Base-by-base conservation (phyloP, 2,888 invertebrate species). In the Hyppa rectilinea region DNA sequence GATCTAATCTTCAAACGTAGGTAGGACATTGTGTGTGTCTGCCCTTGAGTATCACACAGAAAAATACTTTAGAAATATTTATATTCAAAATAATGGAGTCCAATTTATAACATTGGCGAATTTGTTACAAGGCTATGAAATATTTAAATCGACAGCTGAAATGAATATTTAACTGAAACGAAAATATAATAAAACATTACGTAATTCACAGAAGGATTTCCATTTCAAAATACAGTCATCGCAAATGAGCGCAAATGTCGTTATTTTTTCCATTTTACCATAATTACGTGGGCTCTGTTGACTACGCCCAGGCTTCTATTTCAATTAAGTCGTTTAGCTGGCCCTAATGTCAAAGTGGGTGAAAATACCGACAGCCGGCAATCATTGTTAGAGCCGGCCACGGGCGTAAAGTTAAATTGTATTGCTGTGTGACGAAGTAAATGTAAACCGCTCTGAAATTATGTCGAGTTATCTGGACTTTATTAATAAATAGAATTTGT, bases 381-480 rank as follows among this genome's bases (percentile, higher is more conserved):
- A 82, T 87, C 83, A 88, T 87, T 87, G 82, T 78, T 71, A 84
- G 66, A 73, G 71, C 73, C 66, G 69, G 79, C 72, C 65, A 58
- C 78, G 74, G 69, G 71, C 82, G 78, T 88, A 84, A 86, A 89
- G 85, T 88, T 82, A 87, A 83, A 85, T 87, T 87, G 87, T 85
- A 88, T 85, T 83, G 81, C 84, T 74, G 77, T 80, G 78, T 82
- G 81, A 75, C 75, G 78, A 84, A 78, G 74, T 83, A 79, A 84
- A 82, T 82, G 80, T 82, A 81, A 83, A 84, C 78, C 71, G 81
- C 65, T 72, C 59, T 69, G 69, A 73, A 86, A 84, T 85, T 83
- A 85, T 84, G 77, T 75, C 29, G n/a, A 49, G 29, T 64, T 60
- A 74, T 67, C 70, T 74, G 55, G 56, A 59, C 63, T 61, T 53